phyloP scores from a whole-genome alignment of 2,797 vertebrate genomes.

The Microctenopoma steveboyesi region DNA sequence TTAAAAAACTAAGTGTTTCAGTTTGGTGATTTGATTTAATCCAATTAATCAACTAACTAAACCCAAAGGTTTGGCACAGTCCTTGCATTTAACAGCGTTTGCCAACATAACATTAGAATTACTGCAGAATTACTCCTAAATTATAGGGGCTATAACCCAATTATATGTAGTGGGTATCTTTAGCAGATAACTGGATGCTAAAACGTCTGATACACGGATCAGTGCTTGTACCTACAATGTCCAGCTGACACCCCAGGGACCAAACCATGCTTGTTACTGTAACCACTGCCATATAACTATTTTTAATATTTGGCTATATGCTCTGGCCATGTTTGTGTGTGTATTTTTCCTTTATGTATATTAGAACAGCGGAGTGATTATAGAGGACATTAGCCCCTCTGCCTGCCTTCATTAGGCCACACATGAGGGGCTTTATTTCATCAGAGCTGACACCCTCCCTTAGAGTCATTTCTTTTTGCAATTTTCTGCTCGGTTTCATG shows the following conservation, averaged over 20 bases:
- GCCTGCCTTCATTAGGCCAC: slow-evolving; percentile 71
- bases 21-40: slow-evolving; percentile 51
- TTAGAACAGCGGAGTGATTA: slow-evolving; percentile 67
- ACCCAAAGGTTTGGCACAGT: slow-evolving; percentile 30
- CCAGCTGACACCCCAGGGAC: slow-evolving; percentile 1
- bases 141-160: slow-evolving; percentile 1
- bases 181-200: slow-evolving; percentile 1
- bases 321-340: slow-evolving; percentile 9
- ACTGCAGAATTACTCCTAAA: slow-evolving; percentile 1
- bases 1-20: slow-evolving; percentile 39
- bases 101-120: neutral
- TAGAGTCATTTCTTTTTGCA: slow-evolving; percentile 79
- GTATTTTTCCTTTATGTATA: slow-evolving; percentile 24
- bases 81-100: slow-evolving; percentile 9
- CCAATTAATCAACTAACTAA: slow-evolving; percentile 43
- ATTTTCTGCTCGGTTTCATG: slow-evolving; percentile 84
- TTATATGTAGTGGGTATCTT: neutral
- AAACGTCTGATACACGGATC: neutral
- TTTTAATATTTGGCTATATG: slow-evolving; percentile 35
- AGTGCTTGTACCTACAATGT: neutral
- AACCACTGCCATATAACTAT: slow-evolving; percentile 23
- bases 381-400: slow-evolving; percentile 59
- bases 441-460: slow-evolving; percentile 70
- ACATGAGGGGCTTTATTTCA: slow-evolving; percentile 75
- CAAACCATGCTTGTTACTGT: slow-evolving; percentile 15